Evolutionary conservation across 2,113 vertebrate genomes (phyloP), one percentile per base, ranked within the genome.

Genomic region (Tychaedon coryphoeus): DNA sequence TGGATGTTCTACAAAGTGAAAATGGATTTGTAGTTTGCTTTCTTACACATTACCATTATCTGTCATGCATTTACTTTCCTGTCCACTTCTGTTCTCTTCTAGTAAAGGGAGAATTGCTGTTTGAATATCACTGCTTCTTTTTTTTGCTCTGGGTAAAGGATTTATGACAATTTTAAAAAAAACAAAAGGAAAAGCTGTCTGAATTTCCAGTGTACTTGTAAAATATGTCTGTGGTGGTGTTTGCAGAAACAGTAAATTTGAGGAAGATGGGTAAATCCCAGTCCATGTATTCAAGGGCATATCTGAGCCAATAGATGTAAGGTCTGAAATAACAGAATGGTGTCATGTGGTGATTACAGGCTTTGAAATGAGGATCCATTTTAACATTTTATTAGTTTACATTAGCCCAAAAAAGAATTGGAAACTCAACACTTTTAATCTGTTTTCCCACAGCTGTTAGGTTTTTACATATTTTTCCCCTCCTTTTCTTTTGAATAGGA

Each of bases 321-420:
- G 50, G 56, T 89, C 92, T 97, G 96, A 95, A 97, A 95, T 94
- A 97, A 95, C 91, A 95, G 93, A 90, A 95, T 94, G 91, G 87
- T 97, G 90, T 95, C 86, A 66, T 95, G 93, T 90, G 93, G 77
- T 95, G 90, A 97, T 97, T 97, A 96, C 95, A 96, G 82, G 72
- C 92, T 95, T 96, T 94, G 93, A 96, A 94, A 95, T 57, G 79
- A 51, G 73, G 90, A 73, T 96, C 93, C 91, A 88, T 94, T 93
- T 92, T 90, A 94, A 67, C 92, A 17, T 92, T 95, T 96, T 86
- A 90, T 94, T 86, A 88, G 77, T 94, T 97, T 97, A 86, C 89
- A 57, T 93, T 95, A 93, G 95, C 87, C 76, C 78, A 76, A 91
- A 94, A 95, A 96, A 93, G 77, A 89, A 84, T 97, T 96, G 91